Conservation (phyloP, 2,113 vertebrate species). For the Platycercus adscitus region DNA sequence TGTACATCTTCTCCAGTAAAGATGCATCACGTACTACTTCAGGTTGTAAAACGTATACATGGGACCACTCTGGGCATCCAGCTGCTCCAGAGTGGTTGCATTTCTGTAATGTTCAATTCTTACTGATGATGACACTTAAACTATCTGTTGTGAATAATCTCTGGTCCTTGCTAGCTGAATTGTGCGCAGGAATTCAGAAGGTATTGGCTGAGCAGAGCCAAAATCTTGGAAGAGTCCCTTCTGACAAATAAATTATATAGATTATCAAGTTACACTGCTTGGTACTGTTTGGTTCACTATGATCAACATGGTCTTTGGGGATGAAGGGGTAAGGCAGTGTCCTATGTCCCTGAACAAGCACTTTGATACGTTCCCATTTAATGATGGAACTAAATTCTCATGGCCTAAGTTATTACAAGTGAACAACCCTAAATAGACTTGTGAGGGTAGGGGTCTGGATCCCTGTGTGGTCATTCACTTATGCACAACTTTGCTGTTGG, state of each 20-base stretch:
- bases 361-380: background rate
- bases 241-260: background rate
- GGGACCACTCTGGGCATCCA: background rate
- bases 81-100: accelerated
- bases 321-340: background rate
- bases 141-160: background rate
- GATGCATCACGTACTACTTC: background rate
- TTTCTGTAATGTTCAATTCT: background rate
- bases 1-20: background rate
- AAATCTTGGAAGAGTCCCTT: background rate
- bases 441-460: background rate
- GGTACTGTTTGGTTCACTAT: background rate
- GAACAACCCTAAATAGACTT: accelerated
- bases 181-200: background rate
- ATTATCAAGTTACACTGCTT: background rate
- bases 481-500: background rate
- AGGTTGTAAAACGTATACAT: accelerated
- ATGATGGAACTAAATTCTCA: background rate
- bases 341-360: accelerated
- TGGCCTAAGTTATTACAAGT: background rate
- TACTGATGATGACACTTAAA: background rate
- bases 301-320: background rate
- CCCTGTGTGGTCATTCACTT: background rate
- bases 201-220: background rate
- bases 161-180: background rate